Conservation (phyloP, 2,888 invertebrate genomes). For the Trissolcus japonicus region DNA sequence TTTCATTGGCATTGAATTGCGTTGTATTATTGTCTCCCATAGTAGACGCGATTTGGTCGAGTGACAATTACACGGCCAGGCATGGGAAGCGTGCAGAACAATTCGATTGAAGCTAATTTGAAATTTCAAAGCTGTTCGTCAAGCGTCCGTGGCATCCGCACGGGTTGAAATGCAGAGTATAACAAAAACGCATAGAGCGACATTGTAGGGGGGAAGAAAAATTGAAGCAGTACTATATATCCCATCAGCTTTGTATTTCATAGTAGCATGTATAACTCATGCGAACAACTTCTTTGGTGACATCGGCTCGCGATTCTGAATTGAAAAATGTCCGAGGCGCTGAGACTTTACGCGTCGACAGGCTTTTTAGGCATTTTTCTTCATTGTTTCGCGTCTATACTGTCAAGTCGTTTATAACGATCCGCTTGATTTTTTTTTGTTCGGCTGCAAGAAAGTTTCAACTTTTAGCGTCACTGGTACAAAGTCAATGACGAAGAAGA, state of each 20-base stretch:
- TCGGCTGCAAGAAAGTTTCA: neutral
- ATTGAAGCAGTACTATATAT: slow-evolving; percentile 34
- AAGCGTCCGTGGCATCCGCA: slow-evolving; percentile 57
- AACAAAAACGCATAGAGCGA: slow-evolving; percentile 52
- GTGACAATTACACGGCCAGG: slow-evolving; percentile 61
- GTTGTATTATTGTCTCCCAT: slow-evolving; percentile 28
- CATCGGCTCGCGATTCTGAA: slow-evolving; percentile 21
- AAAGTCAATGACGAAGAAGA: neutral
- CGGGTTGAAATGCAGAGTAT: slow-evolving; percentile 52
- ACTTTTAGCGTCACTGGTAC: neutral
- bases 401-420: slow-evolving; percentile 1
- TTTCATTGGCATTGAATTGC: slow-evolving; percentile 22
- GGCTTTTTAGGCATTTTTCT: slow-evolving; percentile 12
- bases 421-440: neutral
- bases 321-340: slow-evolving; percentile 15
- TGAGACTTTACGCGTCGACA: slow-evolving; percentile 26
- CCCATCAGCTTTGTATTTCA: slow-evolving; percentile 23
- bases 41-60: slow-evolving; percentile 52
- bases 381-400: neutral
- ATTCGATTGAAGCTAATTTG: slow-evolving; percentile 74
- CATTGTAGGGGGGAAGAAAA: slow-evolving; percentile 30
- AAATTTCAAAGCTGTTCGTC: slow-evolving; percentile 68
- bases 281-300: slow-evolving; percentile 23
- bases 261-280: slow-evolving; percentile 35
- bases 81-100: slow-evolving; percentile 64